A percentile compares a stretch with the other conserved stretches of the same genome.
Conservation (phyloP, 1,140 invertebrate species). For the Apis cerana region DNA sequence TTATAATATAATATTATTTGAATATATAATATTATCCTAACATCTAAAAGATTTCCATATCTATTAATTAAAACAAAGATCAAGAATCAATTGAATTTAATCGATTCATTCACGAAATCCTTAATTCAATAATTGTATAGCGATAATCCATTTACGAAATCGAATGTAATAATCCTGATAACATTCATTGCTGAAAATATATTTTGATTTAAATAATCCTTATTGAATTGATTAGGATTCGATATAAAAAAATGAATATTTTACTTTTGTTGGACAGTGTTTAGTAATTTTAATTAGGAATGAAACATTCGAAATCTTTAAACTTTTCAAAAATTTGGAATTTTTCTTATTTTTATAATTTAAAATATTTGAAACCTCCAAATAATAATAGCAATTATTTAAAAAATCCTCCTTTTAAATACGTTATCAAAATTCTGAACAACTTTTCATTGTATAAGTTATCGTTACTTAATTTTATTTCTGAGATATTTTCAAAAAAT, state of each 20-base stretch:
- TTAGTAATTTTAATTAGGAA: too few relatives aligned
- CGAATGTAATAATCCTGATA: neutral
- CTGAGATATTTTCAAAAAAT: too few relatives aligned
- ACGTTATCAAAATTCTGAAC: too few relatives aligned
- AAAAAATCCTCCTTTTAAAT: too few relatives aligned
- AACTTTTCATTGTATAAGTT: too few relatives aligned
- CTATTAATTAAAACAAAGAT: slow-evolving; percentile 4
- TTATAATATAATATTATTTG: neutral
- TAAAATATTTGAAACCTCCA: too few relatives aligned
- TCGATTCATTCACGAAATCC: neutral
- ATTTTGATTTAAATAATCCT: neutral
- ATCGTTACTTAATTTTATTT: too few relatives aligned
- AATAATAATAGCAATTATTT: too few relatives aligned
- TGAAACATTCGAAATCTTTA: too few relatives aligned
- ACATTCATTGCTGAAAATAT: neutral
- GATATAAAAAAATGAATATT: neutral
- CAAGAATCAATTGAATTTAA: neutral
- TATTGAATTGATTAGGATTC: slow-evolving; percentile 26
- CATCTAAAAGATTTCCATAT: neutral
- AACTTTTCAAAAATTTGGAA: too few relatives aligned
- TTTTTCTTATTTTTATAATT: too few relatives aligned
- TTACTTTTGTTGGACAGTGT: too few relatives aligned
- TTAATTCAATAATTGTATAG: neutral
- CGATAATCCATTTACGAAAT: neutral
- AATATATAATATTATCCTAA: neutral